Conservation (phyloP, 2,888 invertebrate genomes). For the Calameuta idolon region DNA sequence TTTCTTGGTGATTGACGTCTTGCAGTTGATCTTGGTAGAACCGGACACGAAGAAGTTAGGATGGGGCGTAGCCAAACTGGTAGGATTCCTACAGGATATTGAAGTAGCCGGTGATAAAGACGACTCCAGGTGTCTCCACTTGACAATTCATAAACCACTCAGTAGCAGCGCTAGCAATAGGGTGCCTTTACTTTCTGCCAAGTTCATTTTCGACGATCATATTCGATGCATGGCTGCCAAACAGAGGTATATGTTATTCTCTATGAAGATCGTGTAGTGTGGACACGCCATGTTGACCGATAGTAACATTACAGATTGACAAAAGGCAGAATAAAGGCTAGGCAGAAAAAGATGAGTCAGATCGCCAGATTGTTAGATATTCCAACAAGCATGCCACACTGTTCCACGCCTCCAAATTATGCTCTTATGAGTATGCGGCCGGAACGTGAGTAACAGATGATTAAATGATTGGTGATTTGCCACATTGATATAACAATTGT, state of each 20-base stretch:
- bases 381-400: slow-evolving; percentile 68
- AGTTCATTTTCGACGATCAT: slow-evolving; percentile 98
- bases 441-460: slow-evolving; percentile 51
- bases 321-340: slow-evolving; percentile 90
- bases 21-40: slow-evolving; percentile 96
- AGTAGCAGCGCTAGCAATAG: slow-evolving; percentile 76
- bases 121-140: slow-evolving; percentile 93
- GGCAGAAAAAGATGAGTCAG: slow-evolving; percentile 97
- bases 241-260: slow-evolving; percentile 77
- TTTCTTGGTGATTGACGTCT: slow-evolving; percentile 95
- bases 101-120: slow-evolving; percentile 96
- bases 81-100: slow-evolving; percentile 94
- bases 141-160: slow-evolving; percentile 89
- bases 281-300: neutral
- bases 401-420: slow-evolving; percentile 63
- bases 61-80: slow-evolving; percentile 97
- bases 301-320: slow-evolving; percentile 48
- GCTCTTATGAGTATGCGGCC: slow-evolving; percentile 56
- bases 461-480: neutral
- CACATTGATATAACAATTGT: slow-evolving; percentile 12
- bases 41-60: slow-evolving; percentile 95
- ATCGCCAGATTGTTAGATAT: slow-evolving; percentile 93
- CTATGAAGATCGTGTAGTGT: neutral
- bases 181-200: slow-evolving; percentile 86
- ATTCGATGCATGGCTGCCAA: slow-evolving; percentile 99